Evolutionary conservation across 2,797 vertebrate species (phyloP).

Genomic region (Ptychobarbus kaznakovi): DNA sequence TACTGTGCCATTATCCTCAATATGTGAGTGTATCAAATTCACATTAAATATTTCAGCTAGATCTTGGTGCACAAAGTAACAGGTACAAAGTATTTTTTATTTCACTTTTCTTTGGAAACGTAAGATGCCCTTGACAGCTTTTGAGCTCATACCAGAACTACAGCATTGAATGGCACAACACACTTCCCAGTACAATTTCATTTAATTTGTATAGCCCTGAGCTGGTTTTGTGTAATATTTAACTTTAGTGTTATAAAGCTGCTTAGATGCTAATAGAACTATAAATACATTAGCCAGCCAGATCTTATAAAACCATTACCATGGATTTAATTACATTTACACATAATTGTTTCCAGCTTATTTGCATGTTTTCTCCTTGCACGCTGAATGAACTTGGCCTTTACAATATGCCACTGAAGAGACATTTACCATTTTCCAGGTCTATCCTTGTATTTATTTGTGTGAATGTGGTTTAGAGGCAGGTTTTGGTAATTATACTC

Average conservation of each 20-base stretch:
- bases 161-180: conserved; percentile 7
- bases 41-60: background rate
- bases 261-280: background rate
- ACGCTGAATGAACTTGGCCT: conserved; percentile 29
- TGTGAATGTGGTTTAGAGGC: background rate
- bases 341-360: conserved; percentile 15
- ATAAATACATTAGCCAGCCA: background rate
- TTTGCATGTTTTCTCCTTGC: conserved; percentile 22
- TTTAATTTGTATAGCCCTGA: background rate
- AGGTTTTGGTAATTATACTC: conserved; percentile 26
- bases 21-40: background rate
- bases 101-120: background rate
- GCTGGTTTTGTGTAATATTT: conserved; percentile 16
- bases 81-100: background rate
- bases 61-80: background rate
- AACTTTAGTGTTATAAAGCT: conserved; percentile 9
- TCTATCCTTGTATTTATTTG: conserved; percentile 11
- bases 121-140: background rate
- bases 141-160: background rate
- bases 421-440: conserved; percentile 24
- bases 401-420: conserved; percentile 29
- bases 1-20: background rate
- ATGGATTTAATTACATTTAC: background rate
- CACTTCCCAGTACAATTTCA: background rate
- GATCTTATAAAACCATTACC: conserved; percentile 17